Evolutionary conservation across 1,140 invertebrate genomes (phyloP).

Genomic region (Cydia strobilella): DNA sequence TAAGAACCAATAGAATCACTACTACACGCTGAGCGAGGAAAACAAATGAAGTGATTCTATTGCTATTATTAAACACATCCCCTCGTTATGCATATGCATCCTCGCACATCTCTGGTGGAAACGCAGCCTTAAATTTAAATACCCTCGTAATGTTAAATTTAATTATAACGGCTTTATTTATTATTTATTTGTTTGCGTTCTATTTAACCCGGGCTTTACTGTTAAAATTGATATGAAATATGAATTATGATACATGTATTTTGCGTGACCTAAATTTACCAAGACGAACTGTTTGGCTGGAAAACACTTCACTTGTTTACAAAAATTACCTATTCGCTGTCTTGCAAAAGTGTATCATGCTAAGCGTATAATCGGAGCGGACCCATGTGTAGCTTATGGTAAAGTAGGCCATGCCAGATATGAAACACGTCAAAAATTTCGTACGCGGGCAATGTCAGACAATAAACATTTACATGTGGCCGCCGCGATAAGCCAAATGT

Average conservation of each 20-base stretch:
- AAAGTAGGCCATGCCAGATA: constrained; percentile 27
- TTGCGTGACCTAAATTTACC: neutral
- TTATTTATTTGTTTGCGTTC: neutral
- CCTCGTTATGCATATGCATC: no score
- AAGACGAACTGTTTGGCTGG: neutral
- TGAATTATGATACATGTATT: no score
- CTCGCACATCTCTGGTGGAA: no score
- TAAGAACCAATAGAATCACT: no score
- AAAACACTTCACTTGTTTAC: neutral
- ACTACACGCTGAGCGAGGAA: no score
- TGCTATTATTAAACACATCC: no score
- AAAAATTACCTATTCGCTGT: neutral
- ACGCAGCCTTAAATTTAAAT: no score
- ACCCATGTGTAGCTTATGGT: constrained; percentile 3
- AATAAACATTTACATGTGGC: constrained; percentile 20
- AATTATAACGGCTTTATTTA: neutral
- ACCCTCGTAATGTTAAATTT: no score
- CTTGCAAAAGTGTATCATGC: constrained; percentile 1
- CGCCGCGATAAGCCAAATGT: constrained; percentile 9
- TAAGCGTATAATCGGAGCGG: neutral
- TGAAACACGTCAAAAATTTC: constrained; percentile 25
- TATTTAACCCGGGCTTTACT: neutral
- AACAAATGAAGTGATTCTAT: no score
- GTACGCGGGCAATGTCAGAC: neutral
- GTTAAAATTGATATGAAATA: no score